Percentiles rank a stretch among this genome's conserved stretches.
Conservation (phyloP, 2,797 vertebrate genomes). For the Silurus aristotelis region DNA sequence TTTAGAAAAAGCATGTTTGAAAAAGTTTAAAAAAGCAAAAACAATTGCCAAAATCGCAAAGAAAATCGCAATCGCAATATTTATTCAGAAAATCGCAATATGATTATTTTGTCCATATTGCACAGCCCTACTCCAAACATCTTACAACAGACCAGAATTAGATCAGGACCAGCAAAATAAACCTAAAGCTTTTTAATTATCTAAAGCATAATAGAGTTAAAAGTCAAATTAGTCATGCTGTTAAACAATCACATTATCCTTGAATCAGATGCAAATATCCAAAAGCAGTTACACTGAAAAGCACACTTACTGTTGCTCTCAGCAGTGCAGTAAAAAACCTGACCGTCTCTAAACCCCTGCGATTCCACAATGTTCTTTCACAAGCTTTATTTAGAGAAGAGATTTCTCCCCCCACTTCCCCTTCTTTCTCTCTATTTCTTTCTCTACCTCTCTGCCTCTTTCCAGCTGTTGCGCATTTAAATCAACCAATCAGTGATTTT, state of each 20-base stretch:
- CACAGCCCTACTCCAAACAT: not conserved
- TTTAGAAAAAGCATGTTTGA: no score
- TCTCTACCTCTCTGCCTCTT: slow-evolving; percentile 13
- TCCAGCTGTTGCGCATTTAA: slow-evolving; percentile 53
- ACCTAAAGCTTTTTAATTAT: not conserved
- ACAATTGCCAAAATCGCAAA: no score
- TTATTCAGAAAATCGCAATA: no score
- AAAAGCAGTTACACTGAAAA: not conserved
- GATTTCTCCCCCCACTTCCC: not conserved
- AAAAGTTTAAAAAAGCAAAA: no score
- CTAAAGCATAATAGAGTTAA: not conserved
- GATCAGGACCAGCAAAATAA: not conserved
- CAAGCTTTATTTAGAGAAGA: slow-evolving; percentile 13
- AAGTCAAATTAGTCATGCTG: not conserved
- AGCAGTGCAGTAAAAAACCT: not conserved
- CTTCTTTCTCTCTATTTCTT: not conserved
- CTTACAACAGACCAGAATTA: not conserved
- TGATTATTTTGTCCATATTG: no score
- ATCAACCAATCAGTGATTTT: slow-evolving; percentile 46
- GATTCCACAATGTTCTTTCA: slow-evolving; percentile 4
- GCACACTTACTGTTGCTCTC: slow-evolving; percentile 1
- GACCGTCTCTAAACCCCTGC: not conserved
- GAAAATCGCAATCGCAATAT: no score
- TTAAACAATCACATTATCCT: not conserved
- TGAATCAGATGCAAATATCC: not conserved